phyloP scores from a whole-genome alignment of 2,888 invertebrate genomes.

The Druceiella hillmani region DNA sequence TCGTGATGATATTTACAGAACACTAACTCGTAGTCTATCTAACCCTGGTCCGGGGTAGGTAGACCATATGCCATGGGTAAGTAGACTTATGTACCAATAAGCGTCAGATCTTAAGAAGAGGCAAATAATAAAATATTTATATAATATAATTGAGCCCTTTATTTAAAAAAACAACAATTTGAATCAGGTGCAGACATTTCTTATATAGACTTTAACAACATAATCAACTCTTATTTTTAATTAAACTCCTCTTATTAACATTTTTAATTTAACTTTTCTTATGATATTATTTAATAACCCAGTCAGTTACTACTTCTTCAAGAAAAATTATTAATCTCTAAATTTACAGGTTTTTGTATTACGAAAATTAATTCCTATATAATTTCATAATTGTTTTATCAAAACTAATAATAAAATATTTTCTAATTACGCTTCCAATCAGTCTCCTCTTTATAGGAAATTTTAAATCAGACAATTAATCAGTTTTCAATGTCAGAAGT shows the following conservation, averaged over 20 bases:
- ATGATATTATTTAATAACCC: too few relatives aligned
- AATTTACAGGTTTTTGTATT: too few relatives aligned
- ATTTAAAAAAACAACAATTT: constrained; percentile 10
- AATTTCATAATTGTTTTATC: too few relatives aligned
- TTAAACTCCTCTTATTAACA: constrained; percentile 2
- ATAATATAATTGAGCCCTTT: constrained; percentile 10
- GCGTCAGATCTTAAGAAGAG: constrained; percentile 12
- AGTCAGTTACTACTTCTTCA: too few relatives aligned
- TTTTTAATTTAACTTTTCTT: constrained; percentile 3
- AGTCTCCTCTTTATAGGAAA: too few relatives aligned
- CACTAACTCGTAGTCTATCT: constrained; percentile 11
- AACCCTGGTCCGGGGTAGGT: constrained; percentile 14
- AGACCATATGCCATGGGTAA: constrained; percentile 16
- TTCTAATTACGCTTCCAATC: too few relatives aligned
- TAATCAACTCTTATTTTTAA: constrained; percentile 1
- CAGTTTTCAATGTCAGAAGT: too few relatives aligned
- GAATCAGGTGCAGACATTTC: constrained; percentile 9
- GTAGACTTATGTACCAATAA: constrained; percentile 14
- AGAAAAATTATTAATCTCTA: constrained; percentile 1
- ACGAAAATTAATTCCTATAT: too few relatives aligned
- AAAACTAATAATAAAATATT: too few relatives aligned
- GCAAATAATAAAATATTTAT: constrained; percentile 10
- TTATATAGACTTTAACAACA: constrained; percentile 6
- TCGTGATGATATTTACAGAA: constrained; percentile 11
- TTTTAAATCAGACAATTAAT: too few relatives aligned